phyloP scores from a whole-genome alignment of 2,888 invertebrate species.

The Erpobdella octoculata region DNA sequence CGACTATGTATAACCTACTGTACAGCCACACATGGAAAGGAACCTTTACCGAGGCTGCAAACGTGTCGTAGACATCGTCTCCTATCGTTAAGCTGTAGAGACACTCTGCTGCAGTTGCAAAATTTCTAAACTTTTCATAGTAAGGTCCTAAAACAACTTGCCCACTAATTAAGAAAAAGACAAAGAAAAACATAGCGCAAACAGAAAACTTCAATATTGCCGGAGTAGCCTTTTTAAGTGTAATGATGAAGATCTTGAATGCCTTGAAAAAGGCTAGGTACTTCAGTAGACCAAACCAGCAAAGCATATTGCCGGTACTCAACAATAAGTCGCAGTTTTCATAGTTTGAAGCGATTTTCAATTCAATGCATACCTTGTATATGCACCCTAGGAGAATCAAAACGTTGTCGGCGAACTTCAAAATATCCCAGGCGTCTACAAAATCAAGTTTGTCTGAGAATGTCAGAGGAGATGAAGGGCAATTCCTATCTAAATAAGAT shows the following conservation, averaged over 20 bases:
- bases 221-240: slow-evolving; percentile 85
- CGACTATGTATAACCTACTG: slow-evolving; percentile 83
- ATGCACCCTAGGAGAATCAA: slow-evolving; percentile 6
- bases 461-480: slow-evolving; percentile 63
- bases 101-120: slow-evolving; percentile 63
- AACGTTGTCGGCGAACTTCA: slow-evolving; percentile 9
- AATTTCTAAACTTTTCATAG: slow-evolving; percentile 63
- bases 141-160: slow-evolving; percentile 97
- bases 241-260: slow-evolving; percentile 91
- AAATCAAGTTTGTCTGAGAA: slow-evolving; percentile 77
- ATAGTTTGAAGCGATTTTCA: slow-evolving; percentile 60
- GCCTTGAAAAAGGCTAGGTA: slow-evolving; percentile 96
- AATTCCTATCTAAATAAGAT: slow-evolving; percentile 60
- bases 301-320: slow-evolving; percentile 85
- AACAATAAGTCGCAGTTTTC: slow-evolving; percentile 86
- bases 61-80: slow-evolving; percentile 98
- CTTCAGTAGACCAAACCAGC: slow-evolving; percentile 92
- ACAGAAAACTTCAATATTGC: slow-evolving; percentile 85
- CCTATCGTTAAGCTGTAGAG: slow-evolving; percentile 87
- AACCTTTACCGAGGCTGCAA: slow-evolving; percentile 57
- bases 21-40: slow-evolving; percentile 59
- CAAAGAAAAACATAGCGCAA: slow-evolving; percentile 85
- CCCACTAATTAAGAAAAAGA: slow-evolving; percentile 93
- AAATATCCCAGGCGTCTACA: slow-evolving; percentile 77
- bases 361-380: slow-evolving; percentile 9